These are phyloP conservation scores for Passerculus sandwichensis DNA, from an alignment of 2,797 vertebrate species.

Conservation along the genomic window DNA sequence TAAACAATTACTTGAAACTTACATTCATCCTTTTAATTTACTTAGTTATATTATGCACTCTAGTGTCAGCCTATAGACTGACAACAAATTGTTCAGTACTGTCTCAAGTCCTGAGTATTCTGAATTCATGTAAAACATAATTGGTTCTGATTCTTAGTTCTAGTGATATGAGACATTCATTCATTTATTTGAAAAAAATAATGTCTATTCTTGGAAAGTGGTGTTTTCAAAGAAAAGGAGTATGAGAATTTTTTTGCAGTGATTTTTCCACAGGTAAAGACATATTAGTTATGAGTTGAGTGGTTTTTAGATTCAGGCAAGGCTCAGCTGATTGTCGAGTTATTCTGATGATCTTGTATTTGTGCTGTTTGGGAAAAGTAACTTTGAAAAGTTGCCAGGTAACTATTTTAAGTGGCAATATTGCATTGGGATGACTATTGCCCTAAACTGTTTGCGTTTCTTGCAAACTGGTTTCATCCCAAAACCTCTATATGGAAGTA, in stretches of 20 bases:
- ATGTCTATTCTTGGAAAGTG: neutral
- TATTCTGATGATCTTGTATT: neutral
- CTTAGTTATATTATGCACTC: neutral
- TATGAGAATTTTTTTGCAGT: neutral
- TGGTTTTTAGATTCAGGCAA: neutral
- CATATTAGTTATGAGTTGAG: neutral
- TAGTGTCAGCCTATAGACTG: neutral
- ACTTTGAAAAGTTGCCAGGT: neutral
- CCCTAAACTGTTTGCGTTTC: neutral
- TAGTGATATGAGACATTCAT: neutral
- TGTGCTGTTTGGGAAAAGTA: neutral
- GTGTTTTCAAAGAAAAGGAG: neutral
- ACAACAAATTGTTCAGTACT: neutral
- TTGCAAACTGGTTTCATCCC: neutral
- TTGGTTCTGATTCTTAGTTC: neutral
- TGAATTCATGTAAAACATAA: neutral
- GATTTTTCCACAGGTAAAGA: neutral
- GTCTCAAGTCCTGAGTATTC: neutral
- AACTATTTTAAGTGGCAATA: neutral
- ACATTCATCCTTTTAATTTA: neutral
- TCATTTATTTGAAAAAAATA: slow-evolving; percentile 22
- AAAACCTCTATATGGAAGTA: neutral
- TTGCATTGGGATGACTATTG: neutral
- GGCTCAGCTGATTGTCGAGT: neutral
- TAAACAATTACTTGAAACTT: neutral